phyloP scores from a whole-genome alignment of 2,888 invertebrate genomes.

The Drosophila colorata region DNA sequence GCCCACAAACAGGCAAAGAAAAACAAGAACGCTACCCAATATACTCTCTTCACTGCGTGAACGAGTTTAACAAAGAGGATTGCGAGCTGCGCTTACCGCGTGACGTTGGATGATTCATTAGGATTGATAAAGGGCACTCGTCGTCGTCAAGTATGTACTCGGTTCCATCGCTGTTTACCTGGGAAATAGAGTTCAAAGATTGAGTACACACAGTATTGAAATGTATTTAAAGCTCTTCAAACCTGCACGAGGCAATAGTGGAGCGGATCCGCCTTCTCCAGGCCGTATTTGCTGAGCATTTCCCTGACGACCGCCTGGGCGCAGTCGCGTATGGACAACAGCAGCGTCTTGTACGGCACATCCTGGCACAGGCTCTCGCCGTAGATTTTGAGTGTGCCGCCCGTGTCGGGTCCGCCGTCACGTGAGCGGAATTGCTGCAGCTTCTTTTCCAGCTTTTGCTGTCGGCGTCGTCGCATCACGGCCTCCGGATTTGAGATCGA shows the following conservation, averaged over 20 bases:
- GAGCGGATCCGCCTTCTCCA: conserved; percentile 94
- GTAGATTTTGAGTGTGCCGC: conserved; percentile 96
- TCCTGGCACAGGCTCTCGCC: conserved; percentile 98
- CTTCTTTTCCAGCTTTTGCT: conserved; percentile 98
- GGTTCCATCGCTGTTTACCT: conserved; percentile 89
- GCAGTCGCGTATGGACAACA: conserved; percentile 96
- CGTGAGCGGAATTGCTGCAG: conserved; percentile 97
- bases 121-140: conserved; percentile 97
- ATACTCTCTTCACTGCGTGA: too few relatives aligned
- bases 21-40: too few relatives aligned
- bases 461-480: conserved; percentile 98
- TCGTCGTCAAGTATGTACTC: conserved; percentile 98
- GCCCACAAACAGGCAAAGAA: conserved; percentile 46
- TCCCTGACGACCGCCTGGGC: conserved; percentile 97
- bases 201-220: not conserved
- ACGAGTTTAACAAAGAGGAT: conserved; percentile 9
- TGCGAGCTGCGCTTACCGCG: conserved; percentile 89
- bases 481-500: conserved; percentile 99
- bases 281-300: conserved; percentile 98
- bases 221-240: not conserved
- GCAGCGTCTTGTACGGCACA: conserved; percentile 98
- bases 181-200: not conserved
- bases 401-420: conserved; percentile 97
- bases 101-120: conserved; percentile 94
- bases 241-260: conserved; percentile 99